Base-by-base conservation (phyloP, 2,113 vertebrate species). In the Microtus oregoni region DNA sequence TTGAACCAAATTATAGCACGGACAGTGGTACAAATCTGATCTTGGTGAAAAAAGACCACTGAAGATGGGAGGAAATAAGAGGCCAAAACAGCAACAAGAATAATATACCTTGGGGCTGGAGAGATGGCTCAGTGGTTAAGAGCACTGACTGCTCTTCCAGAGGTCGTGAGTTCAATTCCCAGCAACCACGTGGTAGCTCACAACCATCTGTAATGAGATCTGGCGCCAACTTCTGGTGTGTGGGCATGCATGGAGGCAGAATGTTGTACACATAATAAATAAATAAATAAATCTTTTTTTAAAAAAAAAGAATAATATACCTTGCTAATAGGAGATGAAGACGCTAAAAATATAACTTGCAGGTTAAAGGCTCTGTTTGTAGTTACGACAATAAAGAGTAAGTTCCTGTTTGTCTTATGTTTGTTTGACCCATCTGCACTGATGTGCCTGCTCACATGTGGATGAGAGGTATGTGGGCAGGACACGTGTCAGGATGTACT, bases 1-100 rank as follows among this genome's bases (percentile, higher is more conserved):
- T 91, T 93, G 5, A 91, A 90, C 19, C 89, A 47, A 96, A 77
- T 72, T 77, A 75, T 94, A 92, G 63, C 41, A 86, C 72, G 93
- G 61, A 97, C 95, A 70, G 6, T 68, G 75, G 81, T 58, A 93
- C 50, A 73, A n/a, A 68, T 32, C 50, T n/a, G 58, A 94, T 61
- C 22, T 85, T 90, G 85, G 50, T 58, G 88, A 92, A 94, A 70
- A 83, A 96, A 89, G 75, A 89, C 22, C 32, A 73, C 10, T 83
- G 73, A 94, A 95, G n/a, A 88, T n/a, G 77, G 85, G 90, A 95
- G 35, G 26, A 94, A 38, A 17, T 72, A 72, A 8, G 35, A 72
- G 70, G 10, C 70, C 70, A 20, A 38, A 72, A 22, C 7, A 38
- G 8, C 7, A 72, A 72, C 70, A 38, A 72, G 70, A 72, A 72